Conservation (phyloP, 2,888 invertebrate species). For the Tenthredo livida region DNA sequence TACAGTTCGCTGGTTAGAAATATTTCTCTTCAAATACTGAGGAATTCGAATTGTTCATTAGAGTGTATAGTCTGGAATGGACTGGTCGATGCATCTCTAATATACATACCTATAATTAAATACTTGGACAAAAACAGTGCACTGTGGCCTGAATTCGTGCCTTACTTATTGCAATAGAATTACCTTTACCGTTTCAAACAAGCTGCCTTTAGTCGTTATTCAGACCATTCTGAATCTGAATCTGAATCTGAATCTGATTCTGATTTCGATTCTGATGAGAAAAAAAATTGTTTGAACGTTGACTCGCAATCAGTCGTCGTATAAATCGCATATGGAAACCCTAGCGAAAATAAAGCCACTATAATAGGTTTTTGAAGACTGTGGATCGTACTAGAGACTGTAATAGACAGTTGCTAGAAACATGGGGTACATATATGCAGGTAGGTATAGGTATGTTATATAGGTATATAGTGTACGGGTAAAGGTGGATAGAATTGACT, state of each 20-base stretch:
- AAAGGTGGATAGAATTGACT: neutral
- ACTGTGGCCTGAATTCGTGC: conserved; percentile 35
- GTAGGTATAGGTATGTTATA: conserved; percentile 8
- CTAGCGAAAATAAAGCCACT: neutral
- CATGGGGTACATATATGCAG: neutral
- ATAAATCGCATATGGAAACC: neutral
- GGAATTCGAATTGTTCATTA: neutral
- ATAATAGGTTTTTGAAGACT: neutral
- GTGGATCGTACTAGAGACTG: neutral
- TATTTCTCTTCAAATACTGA: neutral
- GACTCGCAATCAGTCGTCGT: neutral
- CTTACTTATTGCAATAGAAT: conserved; percentile 43
- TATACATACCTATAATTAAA: neutral
- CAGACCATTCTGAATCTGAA: neutral
- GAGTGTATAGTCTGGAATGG: neutral
- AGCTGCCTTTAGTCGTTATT: neutral
- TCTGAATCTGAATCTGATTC: neutral
- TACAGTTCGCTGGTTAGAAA: neutral
- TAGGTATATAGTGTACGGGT: neutral
- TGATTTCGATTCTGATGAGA: neutral
- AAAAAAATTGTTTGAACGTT: neutral
- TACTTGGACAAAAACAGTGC: neutral
- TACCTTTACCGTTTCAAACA: conserved; percentile 33
- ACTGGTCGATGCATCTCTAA: conserved; percentile 9
- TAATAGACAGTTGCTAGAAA: conserved; percentile 2